Base-by-base conservation (phyloP, 64 coral and sea anemone species). In the Anthopleura sola region DNA sequence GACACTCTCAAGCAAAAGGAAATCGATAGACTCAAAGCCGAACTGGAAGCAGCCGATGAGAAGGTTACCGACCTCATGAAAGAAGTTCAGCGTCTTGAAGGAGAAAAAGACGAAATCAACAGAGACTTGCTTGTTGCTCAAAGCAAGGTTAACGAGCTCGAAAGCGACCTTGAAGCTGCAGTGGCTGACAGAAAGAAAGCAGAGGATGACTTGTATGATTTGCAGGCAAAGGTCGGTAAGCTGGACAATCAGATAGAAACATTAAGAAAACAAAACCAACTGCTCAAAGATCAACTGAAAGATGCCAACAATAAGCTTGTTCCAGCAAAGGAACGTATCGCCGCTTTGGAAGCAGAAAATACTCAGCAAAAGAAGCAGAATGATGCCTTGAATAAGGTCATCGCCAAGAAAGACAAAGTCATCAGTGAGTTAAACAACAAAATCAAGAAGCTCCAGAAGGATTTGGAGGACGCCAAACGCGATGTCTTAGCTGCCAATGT, bases 171-270 rank as follows among this genome's bases (percentile, higher is more conserved):
- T 3, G 90, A 92, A n/a, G 83, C 60, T 60, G 94, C 90, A 36
- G 78, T 86, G 18, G 86, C 69, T 49, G 94, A 97, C 68, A 92
- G 91, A 58, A 89, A 92, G 39, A 82, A 86, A 17, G 94, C 94
- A 76, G 94, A 97, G 68, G 94, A 97, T 64, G 91, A 97, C 68
- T 84, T 97, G 32, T 75, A 97, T 68, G 80, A 89, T 44, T 64
- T 92, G 9, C 85, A 92, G 84, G 80, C 75, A 9, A 97, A 93
- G 78, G 93, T 97, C 49, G 88, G 80, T 53, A 97, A 90, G 39
- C 90, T 97, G 6, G 94, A 97, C 58, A 93, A 88, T 83, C 94
- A 97, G 68, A 84, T 97, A 19, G 90, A 92, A 11, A 89, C 94
- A 16, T 75, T 88, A 28, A 86, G 94, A 38, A 92, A 97, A 50